Evolutionary conservation across 2,888 invertebrate genomes (phyloP).

Genomic region (Nebria brevicollis): DNA sequence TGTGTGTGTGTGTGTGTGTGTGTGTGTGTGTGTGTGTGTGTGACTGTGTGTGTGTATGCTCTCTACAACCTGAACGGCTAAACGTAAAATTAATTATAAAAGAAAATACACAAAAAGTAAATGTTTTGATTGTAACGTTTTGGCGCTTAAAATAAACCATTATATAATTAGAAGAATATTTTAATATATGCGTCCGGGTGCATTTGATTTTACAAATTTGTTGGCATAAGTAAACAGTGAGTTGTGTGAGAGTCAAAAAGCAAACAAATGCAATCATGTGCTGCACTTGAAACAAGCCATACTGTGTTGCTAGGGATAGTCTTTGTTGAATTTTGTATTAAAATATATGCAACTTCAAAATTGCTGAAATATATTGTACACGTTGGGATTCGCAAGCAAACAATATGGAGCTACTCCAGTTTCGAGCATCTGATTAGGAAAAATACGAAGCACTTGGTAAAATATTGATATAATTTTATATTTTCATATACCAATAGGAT

Average conservation of each 20-base stretch:
- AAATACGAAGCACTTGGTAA: neutral
- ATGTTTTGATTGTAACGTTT: no score
- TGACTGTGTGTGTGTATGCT: no score
- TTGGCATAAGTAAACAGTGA: neutral
- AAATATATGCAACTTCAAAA: neutral
- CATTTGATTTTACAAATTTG: neutral
- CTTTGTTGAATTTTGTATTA: neutral
- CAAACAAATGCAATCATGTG: neutral
- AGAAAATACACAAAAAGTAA: no score
- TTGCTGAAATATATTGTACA: neutral
- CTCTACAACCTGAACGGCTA: no score
- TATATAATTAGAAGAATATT: no score
- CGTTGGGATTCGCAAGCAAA: neutral
- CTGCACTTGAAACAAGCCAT: neutral
- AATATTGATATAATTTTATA: neutral
- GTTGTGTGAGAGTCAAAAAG: neutral
- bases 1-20: no score
- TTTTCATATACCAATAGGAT: neutral
- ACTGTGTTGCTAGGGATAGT: neutral
- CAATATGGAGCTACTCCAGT: neutral
- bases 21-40: no score
- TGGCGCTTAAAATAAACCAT: no score
- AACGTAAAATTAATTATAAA: no score
- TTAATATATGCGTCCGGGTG: neutral
- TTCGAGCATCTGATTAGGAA: neutral